phyloP scores from a whole-genome alignment of 53 echinoderm and acorn worm species.

The Apostichopus leukothele region DNA sequence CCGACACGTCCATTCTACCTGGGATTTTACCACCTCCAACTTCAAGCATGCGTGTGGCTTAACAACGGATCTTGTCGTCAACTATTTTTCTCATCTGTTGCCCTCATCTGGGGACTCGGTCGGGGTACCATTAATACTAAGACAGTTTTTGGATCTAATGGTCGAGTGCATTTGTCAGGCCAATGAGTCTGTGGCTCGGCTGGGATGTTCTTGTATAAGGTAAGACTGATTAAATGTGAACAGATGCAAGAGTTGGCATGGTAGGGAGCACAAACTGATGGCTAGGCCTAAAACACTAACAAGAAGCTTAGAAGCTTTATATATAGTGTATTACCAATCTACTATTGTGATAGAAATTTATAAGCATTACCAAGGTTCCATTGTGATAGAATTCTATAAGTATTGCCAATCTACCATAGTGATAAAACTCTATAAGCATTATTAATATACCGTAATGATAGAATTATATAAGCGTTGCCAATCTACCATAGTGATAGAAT shows the following conservation, averaged over 20 bases:
- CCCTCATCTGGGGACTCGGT: slow-evolving; percentile 31
- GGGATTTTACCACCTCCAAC: slow-evolving; percentile 86
- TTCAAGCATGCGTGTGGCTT: slow-evolving; percentile 99
- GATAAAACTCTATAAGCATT: too few relatives aligned
- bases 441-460: too few relatives aligned
- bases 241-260: background rate
- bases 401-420: too few relatives aligned
- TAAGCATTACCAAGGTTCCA: too few relatives aligned
- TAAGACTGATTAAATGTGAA: slow-evolving; percentile 8
- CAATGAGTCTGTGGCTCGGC: slow-evolving; percentile 90
- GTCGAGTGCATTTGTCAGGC: slow-evolving; percentile 96
- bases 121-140: slow-evolving; percentile 81
- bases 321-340: too few relatives aligned
- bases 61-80: slow-evolving; percentile 92
- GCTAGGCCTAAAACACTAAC: too few relatives aligned
- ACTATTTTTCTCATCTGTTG: slow-evolving; percentile 69
- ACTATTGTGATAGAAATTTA: too few relatives aligned
- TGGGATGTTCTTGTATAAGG: slow-evolving; percentile 99
- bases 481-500: too few relatives aligned
- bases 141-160: slow-evolving; percentile 90
- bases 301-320: too few relatives aligned
- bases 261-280: too few relatives aligned
- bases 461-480: too few relatives aligned
- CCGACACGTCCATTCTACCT: slow-evolving; percentile 81
- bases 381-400: too few relatives aligned